Conservation (phyloP, 2,797 vertebrate species). For the Odontamblyopus rebecca region DNA sequence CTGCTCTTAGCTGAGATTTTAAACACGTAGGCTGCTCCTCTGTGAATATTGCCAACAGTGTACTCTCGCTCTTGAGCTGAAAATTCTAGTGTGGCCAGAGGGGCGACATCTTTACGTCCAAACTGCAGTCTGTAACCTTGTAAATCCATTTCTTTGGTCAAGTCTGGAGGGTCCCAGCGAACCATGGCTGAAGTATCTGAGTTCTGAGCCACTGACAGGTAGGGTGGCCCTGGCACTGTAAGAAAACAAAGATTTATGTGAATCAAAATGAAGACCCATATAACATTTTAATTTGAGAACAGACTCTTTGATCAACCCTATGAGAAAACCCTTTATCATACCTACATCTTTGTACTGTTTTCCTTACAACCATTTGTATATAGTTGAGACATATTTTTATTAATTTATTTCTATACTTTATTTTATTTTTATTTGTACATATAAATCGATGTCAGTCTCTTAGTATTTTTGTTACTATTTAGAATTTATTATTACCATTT, state of each 20-base stretch:
- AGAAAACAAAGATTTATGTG: constrained; percentile 22
- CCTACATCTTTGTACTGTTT: too few relatives aligned
- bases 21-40: constrained; percentile 93
- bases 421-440: too few relatives aligned
- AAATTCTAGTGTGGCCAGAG: constrained; percentile 91
- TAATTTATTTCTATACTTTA: too few relatives aligned
- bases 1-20: constrained; percentile 90
- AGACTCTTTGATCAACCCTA: background rate
- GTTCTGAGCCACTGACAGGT: constrained; percentile 87
- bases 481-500: too few relatives aligned
- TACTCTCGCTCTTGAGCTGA: constrained; percentile 82
- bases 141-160: constrained; percentile 80
- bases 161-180: constrained; percentile 85
- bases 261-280: background rate
- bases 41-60: constrained; percentile 82
- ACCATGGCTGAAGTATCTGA: constrained; percentile 86
- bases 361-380: too few relatives aligned
- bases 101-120: constrained; percentile 85
- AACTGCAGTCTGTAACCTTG: constrained; percentile 94
- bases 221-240: constrained; percentile 89
- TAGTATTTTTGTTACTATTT: too few relatives aligned
- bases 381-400: too few relatives aligned
- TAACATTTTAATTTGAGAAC: background rate
- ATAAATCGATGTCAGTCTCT: too few relatives aligned
- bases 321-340: too few relatives aligned